phyloP scores from a whole-genome alignment of 2,797 vertebrate species.

The Megaceryle alcyon region DNA sequence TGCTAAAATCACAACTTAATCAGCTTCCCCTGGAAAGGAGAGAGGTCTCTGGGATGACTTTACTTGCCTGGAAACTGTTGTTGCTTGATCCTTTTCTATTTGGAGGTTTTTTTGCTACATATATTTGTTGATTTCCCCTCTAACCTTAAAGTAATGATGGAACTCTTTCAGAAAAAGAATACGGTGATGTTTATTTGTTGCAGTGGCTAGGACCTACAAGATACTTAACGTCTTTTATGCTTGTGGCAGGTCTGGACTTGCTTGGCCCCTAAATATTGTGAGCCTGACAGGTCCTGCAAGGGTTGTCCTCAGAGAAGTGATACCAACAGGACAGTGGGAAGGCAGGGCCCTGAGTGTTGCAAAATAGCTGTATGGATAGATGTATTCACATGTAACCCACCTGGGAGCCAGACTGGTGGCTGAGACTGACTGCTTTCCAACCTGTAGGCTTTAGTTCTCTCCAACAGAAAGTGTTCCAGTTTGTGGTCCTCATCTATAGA shows the following conservation, averaged over 20 bases:
- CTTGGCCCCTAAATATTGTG: not conserved
- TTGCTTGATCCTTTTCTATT: not conserved
- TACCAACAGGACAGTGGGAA: not conserved
- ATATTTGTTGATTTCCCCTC: not conserved
- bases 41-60: not conserved
- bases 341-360: not conserved
- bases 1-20: not conserved
- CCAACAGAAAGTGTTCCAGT: not conserved
- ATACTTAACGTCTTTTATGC: not conserved
- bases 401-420: not conserved
- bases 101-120: not conserved
- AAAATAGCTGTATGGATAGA: not conserved
- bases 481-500: not conserved
- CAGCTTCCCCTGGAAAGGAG: not conserved
- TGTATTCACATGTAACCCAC: fast-evolving
- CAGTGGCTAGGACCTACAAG: not conserved
- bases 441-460: not conserved
- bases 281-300: not conserved
- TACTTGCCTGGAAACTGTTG: not conserved
- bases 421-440: not conserved
- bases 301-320: fast-evolving
- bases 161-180: not conserved
- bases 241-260: not conserved
- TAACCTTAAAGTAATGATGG: not conserved
- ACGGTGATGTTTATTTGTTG: not conserved